phyloP scores from a whole-genome alignment of 2,888 invertebrate species.

The Flabesymbios commensalis region DNA sequence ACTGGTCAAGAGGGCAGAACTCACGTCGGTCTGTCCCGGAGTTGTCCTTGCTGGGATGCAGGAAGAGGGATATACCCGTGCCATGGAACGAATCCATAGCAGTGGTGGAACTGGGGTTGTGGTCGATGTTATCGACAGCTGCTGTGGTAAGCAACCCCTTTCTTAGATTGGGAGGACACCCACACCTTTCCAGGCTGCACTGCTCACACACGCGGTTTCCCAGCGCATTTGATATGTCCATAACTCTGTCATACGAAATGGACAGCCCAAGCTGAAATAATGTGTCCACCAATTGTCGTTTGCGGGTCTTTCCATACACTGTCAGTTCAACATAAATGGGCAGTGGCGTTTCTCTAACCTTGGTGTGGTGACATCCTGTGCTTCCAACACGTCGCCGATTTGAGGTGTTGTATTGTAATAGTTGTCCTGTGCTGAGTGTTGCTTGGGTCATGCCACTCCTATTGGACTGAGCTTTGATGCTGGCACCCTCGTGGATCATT shows the following conservation, averaged over 20 bases:
- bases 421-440: too few species aligned
- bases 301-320: too few species aligned
- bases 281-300: conserved; percentile 24
- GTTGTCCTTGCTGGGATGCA: conserved; percentile 13
- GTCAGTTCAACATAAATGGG: too few species aligned
- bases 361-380: too few species aligned
- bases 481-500: too few species aligned
- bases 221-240: conserved; percentile 19
- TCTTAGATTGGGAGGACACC: conserved; percentile 26
- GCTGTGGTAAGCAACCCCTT: conserved; percentile 25
- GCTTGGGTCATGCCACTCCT: too few species aligned
- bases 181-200: conserved; percentile 13
- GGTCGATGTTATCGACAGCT: conserved; percentile 35
- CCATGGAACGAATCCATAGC: conserved; percentile 34
- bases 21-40: not conserved
- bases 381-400: too few species aligned
- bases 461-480: too few species aligned
- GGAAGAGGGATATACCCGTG: conserved; percentile 29
- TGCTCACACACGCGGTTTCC: conserved; percentile 16
- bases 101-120: conserved; percentile 31
- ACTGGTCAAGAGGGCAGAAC: not conserved
- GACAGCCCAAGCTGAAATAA: conserved; percentile 25
- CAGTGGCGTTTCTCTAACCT: too few species aligned
- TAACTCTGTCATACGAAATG: conserved; percentile 30
- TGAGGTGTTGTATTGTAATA: too few species aligned